Percentiles rank a stretch among this genome's conserved stretches.
Evolutionary conservation across 2,113 vertebrate genomes (phyloP).

Genomic region (Microcebus jonahi): DNA sequence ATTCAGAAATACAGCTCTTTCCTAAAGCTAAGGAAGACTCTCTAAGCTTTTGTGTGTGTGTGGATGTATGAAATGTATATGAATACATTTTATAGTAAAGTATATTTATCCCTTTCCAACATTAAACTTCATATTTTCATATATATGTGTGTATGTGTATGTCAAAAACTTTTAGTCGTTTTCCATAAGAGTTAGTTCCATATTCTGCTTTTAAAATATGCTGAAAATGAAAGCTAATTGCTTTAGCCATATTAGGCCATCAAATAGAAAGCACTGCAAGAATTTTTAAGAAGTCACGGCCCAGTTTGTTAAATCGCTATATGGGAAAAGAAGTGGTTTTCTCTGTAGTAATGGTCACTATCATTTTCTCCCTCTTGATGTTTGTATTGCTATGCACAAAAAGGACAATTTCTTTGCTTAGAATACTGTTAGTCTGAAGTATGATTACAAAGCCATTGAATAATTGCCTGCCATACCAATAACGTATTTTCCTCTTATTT

Average conservation of each 20-base stretch:
- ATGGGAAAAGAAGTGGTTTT: not conserved
- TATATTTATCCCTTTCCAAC: not conserved
- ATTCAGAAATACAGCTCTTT: not conserved
- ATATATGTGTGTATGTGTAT: not conserved
- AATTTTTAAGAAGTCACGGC: not conserved
- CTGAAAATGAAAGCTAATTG: conserved; percentile 29
- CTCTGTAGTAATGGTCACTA: not conserved
- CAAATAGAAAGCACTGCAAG: not conserved
- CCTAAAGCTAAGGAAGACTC: not conserved
- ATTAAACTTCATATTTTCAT: not conserved
- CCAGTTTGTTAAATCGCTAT: not conserved
- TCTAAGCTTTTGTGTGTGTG: not conserved
- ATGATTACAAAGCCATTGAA: not conserved
- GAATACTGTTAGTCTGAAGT: conserved; percentile 43
- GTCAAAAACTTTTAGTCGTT: conserved; percentile 22
- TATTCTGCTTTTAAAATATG: not conserved
- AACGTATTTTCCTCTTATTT: conserved; percentile 30
- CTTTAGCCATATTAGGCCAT: not conserved
- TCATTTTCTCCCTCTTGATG: not conserved
- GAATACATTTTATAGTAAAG: not conserved
- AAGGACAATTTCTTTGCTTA: not conserved
- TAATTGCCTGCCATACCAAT: not conserved
- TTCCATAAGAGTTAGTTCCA: not conserved
- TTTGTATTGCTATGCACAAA: not conserved
- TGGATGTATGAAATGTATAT: not conserved